Evolutionary conservation across 2,797 vertebrate genomes (phyloP), one percentile per base, ranked within the genome.

Genomic region (Lacerta agilis): DNA sequence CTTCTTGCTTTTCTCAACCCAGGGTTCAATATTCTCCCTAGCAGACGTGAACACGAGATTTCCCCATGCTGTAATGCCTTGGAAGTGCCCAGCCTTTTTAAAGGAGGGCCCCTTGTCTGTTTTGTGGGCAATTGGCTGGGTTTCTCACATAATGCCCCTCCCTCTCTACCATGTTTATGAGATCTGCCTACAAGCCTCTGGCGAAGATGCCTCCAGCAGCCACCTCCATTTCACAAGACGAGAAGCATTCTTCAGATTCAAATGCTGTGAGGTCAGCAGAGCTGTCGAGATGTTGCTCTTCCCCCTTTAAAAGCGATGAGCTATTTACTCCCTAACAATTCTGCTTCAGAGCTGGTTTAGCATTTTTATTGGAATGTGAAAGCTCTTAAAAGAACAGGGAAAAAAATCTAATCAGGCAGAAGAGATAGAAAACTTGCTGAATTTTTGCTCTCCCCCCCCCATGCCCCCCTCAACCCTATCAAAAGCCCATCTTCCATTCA

Each of bases 281-380:
- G 95, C 90, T 92, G 94, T 91, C 91, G 95, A 95, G 94, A 95
- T 1, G 3, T 8, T 2, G 92, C 95, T 95, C 94, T 96, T 93
- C 93, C 92, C 94, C 92, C 87, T 94, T 95, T 96, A 95, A 96
- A 95, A 95, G 95, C 95, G 95, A 97, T 94, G 95, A 95, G 96
- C 96, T 97, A 97, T 97, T 97, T 97, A 97, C 94, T 96, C 95
- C 94, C 93, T 95, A 95, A 97, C 96, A 96, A 96, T 96, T 96
- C 97, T 96, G 96, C 96, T 95, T 96, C 95, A 96, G 95, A 96
- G 95, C 96, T 96, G 96, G 97, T 97, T 97, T 97, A 97, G 97
- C 97, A 97, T 97, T 97, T 97, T 97, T 97, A 97, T 97, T 97
- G 97, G 96, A 97, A 97, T 97, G 96, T 97, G 96, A 97, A 97